Percentiles rank a stretch among this genome's conserved stretches.
phyloP scores from a whole-genome alignment of 2,113 vertebrate genomes.

The Vireo altiloquus region DNA sequence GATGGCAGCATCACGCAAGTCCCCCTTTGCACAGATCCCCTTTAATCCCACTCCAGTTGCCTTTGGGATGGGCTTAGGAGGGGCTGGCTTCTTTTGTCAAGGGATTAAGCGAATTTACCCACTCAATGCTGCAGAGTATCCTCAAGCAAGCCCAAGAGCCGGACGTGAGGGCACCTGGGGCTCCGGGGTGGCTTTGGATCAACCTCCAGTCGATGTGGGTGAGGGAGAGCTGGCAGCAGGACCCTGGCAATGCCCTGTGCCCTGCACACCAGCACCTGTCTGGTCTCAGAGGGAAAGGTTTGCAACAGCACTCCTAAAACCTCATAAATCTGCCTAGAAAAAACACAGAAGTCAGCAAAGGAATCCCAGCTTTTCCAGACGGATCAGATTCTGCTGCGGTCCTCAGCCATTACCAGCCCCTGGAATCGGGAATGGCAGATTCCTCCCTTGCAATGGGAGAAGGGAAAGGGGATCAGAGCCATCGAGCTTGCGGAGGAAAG shows the following conservation, averaged over 20 bases:
- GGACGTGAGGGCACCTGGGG: neutral
- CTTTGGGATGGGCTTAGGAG: constrained; percentile 46
- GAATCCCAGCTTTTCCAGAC: neutral
- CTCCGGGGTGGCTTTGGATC: neutral
- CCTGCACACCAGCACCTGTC: neutral
- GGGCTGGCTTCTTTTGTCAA: constrained; percentile 31
- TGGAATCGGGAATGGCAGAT: neutral
- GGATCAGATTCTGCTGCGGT: neutral
- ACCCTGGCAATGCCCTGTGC: rapidly evolving
- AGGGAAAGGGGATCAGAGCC: neutral
- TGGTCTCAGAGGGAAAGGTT: neutral
- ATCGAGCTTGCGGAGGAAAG: neutral
- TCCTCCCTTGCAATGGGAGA: neutral
- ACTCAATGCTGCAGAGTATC: neutral
- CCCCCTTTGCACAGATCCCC: neutral
- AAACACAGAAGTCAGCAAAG: neutral
- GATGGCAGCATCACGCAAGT: neutral
- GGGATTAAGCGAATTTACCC: constrained; percentile 56
- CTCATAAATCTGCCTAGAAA: neutral
- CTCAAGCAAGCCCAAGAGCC: neutral
- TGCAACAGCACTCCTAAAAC: neutral
- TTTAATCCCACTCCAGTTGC: constrained; percentile 27
- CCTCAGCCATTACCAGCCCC: neutral
- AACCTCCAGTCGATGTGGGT: neutral
- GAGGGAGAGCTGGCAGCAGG: neutral